Evolutionary conservation across 2,888 invertebrate genomes (phyloP).

Genomic region (Embidobia sp.): DNA sequence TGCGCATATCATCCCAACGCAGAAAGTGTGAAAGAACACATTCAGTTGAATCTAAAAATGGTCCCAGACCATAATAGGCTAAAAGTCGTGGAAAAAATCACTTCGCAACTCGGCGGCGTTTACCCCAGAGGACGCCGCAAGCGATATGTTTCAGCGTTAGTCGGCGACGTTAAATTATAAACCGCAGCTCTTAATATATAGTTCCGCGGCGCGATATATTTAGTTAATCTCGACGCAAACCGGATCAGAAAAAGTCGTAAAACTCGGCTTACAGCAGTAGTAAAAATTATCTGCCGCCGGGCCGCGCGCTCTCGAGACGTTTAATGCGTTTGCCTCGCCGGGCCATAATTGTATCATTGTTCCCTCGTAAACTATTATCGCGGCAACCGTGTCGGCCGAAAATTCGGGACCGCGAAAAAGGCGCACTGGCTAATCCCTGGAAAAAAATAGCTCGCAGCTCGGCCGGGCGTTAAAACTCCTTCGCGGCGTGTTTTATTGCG

Average conservation of each 20-base stretch:
- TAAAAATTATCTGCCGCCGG: conserved; percentile 59
- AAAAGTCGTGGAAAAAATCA: too few relatives aligned
- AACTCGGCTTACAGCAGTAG: conserved; percentile 43
- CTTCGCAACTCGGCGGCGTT: not conserved
- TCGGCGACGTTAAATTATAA: conserved; percentile 16
- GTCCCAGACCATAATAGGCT: too few relatives aligned
- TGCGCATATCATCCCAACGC: too few relatives aligned
- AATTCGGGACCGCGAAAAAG: too few relatives aligned
- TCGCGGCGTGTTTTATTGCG: too few relatives aligned
- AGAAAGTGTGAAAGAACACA: too few relatives aligned
- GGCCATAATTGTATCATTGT: conserved; percentile 52
- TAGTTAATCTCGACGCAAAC: conserved; percentile 34
- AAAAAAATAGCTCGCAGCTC: too few relatives aligned
- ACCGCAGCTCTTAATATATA: conserved; percentile 5
- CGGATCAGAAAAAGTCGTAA: conserved; percentile 41
- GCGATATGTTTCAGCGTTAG: conserved; percentile 16
- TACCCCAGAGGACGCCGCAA: not conserved
- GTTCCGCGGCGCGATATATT: conserved; percentile 16
- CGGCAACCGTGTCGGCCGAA: too few relatives aligned
- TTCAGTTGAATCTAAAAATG: too few relatives aligned
- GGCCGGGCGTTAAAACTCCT: too few relatives aligned
- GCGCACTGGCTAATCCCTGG: too few relatives aligned
- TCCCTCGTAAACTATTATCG: conserved; percentile 44
- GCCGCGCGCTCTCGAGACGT: conserved; percentile 19
- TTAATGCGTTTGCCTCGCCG: conserved; percentile 13